Evolutionary conservation across 1,140 invertebrate species (phyloP), one percentile per base, ranked within the genome.

Genomic region (Zaprionus lachaisei): DNA sequence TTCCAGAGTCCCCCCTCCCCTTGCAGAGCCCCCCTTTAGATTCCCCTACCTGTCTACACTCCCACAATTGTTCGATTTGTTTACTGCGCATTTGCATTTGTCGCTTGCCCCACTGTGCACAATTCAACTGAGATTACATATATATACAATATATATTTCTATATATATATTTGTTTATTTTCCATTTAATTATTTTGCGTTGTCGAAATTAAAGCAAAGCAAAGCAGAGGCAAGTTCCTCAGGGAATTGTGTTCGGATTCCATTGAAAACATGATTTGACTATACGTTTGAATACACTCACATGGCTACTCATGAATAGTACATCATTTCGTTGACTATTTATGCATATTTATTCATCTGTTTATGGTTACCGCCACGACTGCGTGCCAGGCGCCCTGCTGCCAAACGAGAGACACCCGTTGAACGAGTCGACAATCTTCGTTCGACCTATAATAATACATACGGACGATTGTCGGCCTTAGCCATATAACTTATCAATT

Each of bases 291-390:
- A 47, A 6, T 11, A 37, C 34, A 24, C 41, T 58, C 38, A n/a
- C 41, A 15, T 62, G 14, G 57, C 14, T 7, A 62, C n/a, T 49
- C 17, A 34, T 34, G 31, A 0, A 34, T 34, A 34, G 22, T 44
- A 69, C 57, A 60, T 62, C 54, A 63, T 49, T n/a, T 47, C 7
- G 17, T 22, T 4, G 24, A 51, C 44, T 64, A 58, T 71, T 64
- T 71, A 71, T 75, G 67, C 60, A 64, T 71, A 75, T 70, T 75
- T 75, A 75, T 64, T 64, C 67, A 75, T 58, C 49, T 75, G 38
- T 71, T 75, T 75, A 75, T 75, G 72, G 57, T 37, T 69, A 2
- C 7, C 41, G 41, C 31, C 31, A 51, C 47, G 56, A 61, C 56
- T 73, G 66, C 71, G 56, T 55, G 71, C 57, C 38, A 69, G 66